Evolutionary conservation across 2,888 invertebrate genomes (phyloP).

Genomic region (Drosophila aldrichi): DNA sequence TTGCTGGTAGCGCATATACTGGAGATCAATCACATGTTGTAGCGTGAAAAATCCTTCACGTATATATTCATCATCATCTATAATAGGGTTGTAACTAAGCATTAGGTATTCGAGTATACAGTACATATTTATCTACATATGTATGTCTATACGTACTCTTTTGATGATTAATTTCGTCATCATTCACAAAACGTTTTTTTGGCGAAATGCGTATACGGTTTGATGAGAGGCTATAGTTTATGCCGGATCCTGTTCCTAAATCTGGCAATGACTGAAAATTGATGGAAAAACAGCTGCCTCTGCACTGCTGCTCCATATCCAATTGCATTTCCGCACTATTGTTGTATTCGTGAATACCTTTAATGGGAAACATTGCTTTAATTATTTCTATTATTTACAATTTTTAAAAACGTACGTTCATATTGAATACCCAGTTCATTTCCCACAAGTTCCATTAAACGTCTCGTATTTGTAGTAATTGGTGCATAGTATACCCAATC

Average conservation of each 20-base stretch:
- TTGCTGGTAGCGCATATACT: conserved; percentile 85
- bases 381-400: background rate
- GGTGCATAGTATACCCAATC: conserved; percentile 80
- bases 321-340: conserved; percentile 66
- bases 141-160: conserved; percentile 60
- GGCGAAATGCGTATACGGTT: conserved; percentile 83
- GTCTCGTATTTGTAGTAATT: conserved; percentile 44
- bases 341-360: conserved; percentile 61
- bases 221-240: conserved; percentile 86
- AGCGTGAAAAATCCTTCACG: conserved; percentile 86
- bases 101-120: no score
- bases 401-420: conserved; percentile 63
- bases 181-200: conserved; percentile 80
- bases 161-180: conserved; percentile 77
- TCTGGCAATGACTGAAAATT: conserved; percentile 64
- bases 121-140: no score
- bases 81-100: conserved; percentile 22
- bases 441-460: conserved; percentile 75
- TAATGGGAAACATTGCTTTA: background rate
- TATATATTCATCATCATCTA: conserved; percentile 85
- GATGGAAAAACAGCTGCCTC: conserved; percentile 77
- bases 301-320: conserved; percentile 72
- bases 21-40: conserved; percentile 88
- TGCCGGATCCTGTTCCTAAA: conserved; percentile 5
- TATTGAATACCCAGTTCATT: conserved; percentile 61